Conservation (phyloP, 2,888 invertebrate genomes). For the Frankliniella intonsa region DNA sequence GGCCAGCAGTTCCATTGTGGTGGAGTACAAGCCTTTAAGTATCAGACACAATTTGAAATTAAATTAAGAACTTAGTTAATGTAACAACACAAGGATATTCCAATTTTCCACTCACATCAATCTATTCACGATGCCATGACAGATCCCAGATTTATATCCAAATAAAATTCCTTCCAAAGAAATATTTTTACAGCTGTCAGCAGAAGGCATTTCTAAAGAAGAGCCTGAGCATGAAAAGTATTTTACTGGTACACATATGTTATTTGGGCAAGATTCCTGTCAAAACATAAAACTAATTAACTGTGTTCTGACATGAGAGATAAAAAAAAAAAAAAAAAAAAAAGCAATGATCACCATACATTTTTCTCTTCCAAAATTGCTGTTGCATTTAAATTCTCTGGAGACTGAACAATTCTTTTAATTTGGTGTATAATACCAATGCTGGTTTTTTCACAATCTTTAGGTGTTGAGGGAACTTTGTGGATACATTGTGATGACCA, state of each 20-base stretch:
- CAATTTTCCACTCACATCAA: not conserved
- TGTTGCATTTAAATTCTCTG: not conserved
- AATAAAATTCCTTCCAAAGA: not conserved
- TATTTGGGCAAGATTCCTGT: conserved; percentile 42
- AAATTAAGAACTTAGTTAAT: not conserved
- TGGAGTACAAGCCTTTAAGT: conserved; percentile 43
- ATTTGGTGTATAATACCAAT: not conserved
- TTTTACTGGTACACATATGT: conserved; percentile 41
- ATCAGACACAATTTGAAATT: not conserved
- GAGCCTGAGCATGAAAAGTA: conserved; percentile 41
- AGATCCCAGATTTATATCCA: not conserved
- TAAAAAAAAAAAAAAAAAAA: not conserved
- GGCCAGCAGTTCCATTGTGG: conserved; percentile 52
- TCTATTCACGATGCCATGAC: not conserved
- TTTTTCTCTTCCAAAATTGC: too few relatives aligned
- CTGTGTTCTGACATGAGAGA: not conserved
- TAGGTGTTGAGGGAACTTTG: not conserved
- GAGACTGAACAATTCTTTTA: not conserved
- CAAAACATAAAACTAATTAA: not conserved
- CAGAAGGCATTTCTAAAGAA: not conserved
- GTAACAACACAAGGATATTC: not conserved
- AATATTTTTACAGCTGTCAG: not conserved
- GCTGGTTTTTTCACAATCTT: conserved; percentile 35
- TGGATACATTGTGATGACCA: conserved; percentile 32
- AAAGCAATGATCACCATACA: not conserved